Percentiles rank a stretch among this genome's conserved stretches.
phyloP scores from a whole-genome alignment of 1,140 invertebrate genomes.

The Campoletis sonorensis region DNA sequence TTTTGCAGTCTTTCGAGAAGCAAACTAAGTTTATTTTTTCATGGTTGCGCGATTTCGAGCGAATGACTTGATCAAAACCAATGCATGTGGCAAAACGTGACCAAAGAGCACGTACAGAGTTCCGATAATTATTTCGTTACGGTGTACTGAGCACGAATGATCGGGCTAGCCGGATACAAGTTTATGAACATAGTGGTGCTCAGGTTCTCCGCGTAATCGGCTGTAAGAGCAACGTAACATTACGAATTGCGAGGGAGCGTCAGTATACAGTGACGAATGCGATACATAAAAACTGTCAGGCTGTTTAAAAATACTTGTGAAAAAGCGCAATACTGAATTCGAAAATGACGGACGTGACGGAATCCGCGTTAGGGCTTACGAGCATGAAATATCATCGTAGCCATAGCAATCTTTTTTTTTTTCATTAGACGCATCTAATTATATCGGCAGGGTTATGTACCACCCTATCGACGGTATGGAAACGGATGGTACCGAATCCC shows the following conservation, averaged over 20 bases:
- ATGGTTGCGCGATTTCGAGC: slow-evolving; percentile 22
- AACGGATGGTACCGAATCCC: not conserved
- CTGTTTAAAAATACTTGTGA: not conserved
- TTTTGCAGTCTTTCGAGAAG: not conserved
- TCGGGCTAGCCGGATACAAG: slow-evolving; percentile 22
- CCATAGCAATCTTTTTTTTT: not conserved
- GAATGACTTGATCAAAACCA: slow-evolving; percentile 26
- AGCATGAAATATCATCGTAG: not conserved
- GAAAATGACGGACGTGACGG: not conserved
- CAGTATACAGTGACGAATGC: slow-evolving; percentile 14
- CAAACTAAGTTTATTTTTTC: slow-evolving; percentile 7
- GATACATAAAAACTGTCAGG: not conserved
- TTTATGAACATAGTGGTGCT: not conserved
- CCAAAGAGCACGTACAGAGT: not conserved
- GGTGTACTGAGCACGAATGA: slow-evolving; percentile 43
- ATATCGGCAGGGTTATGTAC: too few species aligned
- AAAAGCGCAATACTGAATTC: slow-evolving; percentile 5
- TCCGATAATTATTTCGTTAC: slow-evolving; percentile 41
- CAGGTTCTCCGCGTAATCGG: not conserved
- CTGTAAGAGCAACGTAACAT: not conserved
- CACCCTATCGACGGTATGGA: too few species aligned
- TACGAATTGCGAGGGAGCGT: not conserved
- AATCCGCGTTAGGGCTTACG: not conserved
- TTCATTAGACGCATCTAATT: too few species aligned
- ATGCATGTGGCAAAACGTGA: not conserved